Evolutionary conservation across 2,113 vertebrate species (phyloP), one percentile per base, ranked within the genome.

Genomic region (Anhinga anhinga): DNA sequence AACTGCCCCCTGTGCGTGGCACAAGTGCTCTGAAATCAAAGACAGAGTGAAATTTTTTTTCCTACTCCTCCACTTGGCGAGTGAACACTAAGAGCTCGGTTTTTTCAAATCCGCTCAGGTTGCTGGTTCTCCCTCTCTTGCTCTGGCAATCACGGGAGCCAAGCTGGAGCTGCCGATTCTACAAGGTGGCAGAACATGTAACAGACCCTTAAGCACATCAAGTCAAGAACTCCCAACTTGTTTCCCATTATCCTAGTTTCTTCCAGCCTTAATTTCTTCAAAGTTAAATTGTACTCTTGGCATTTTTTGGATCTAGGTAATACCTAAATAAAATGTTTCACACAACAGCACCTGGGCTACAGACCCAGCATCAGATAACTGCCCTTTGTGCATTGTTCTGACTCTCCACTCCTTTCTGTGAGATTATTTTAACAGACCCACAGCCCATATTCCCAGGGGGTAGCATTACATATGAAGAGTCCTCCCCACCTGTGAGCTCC

Each of bases 111-210:
- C 32, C 55, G 30, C n/a, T 34, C 29, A 27, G 15, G 13, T 25
- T 86, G 83, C 53, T 34, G n/a, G 19, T n/a, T 77, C 12, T 38
- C 3, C 1, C 8, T 9, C 5, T 69, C 29, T 66, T 0, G 0
- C 27, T 44, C 47, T 40, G 29, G 42, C 52, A 76, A 70, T 18
- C 40, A 29, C 2, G 5, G 25, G 14, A 88, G 34, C 21, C 30
- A 49, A 53, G 42, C 25, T 47, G 23, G 15, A 47, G 61, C 23
- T 55, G 53, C 40, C 26, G 23, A 32, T n/a, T 62, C 52, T 71
- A 52, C 34, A 30, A 18, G 30, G 30, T 58, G 36, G 22, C 56
- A 89, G 27, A 70, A 50, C 3, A 62, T 70, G 55, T 47, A 49
- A 61, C 34, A 62, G 32, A 91, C 7, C 19, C 62, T 58, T 67